Conservation (phyloP, 2,888 invertebrate genomes). For the Operophtera brumata region DNA sequence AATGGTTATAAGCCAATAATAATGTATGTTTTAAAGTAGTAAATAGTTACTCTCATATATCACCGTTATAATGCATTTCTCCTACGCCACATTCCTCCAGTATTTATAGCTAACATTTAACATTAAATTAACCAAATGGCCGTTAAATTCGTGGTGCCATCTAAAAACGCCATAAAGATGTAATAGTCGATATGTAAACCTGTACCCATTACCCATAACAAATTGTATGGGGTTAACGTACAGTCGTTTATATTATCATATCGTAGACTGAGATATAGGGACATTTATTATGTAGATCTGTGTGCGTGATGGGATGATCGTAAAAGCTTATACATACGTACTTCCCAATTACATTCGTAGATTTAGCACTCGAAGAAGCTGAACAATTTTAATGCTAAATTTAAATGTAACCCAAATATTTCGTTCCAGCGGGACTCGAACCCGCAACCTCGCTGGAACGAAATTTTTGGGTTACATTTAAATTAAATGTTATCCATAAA, state of each 20-base stretch:
- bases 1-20: no score
- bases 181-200: constrained; percentile 14
- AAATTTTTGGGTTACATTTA: no score
- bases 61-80: constrained; percentile 27
- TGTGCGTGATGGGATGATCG: background rate
- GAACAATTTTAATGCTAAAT: no score
- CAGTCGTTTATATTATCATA: background rate
- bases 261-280: background rate
- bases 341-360: no score
- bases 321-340: background rate
- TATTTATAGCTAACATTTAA: constrained; percentile 27
- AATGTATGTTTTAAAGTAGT: no score
- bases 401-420: no score
- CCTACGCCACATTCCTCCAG: constrained; percentile 18
- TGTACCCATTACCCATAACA: constrained; percentile 8
- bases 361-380: no score
- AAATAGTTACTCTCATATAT: no score
- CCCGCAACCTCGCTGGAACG: no score
- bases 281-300: constrained; percentile 2
- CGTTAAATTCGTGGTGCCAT: constrained; percentile 21
- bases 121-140: constrained; percentile 27
- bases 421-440: no score
- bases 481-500: no score
- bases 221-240: constrained; percentile 6
- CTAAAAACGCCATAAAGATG: constrained; percentile 25